These are phyloP conservation scores for Molossus molossus DNA, from an alignment of 2,797 vertebrate genomes.

Conservation along the genomic window DNA sequence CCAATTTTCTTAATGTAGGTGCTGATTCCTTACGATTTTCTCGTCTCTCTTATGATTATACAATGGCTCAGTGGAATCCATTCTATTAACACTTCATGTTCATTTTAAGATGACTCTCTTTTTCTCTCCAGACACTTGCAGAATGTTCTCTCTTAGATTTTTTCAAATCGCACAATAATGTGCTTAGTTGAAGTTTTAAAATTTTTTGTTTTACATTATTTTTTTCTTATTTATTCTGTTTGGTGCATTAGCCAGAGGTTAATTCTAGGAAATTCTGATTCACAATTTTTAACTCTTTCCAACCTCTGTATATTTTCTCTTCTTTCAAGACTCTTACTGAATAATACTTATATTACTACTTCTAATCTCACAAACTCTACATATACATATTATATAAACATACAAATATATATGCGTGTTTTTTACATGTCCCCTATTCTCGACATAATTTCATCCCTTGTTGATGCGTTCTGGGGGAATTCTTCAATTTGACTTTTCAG, in stretches of 20 bases:
- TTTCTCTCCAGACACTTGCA: background rate
- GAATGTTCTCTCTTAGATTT: background rate
- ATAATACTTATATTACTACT: background rate
- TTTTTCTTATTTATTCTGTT: background rate
- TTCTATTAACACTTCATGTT: conserved; percentile 92
- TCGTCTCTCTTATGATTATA: conserved; percentile 95
- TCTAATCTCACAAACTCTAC: background rate
- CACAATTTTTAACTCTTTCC: background rate
- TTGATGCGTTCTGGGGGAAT: background rate
- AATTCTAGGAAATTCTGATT: conserved; percentile 8
- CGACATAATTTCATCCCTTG: background rate
- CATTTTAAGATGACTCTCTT: background rate
- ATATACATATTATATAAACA: background rate
- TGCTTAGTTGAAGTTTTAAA: background rate
- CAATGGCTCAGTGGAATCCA: conserved; percentile 96
- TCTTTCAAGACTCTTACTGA: background rate
- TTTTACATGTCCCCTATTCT: background rate
- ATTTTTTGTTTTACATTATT: background rate
- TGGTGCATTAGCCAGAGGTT: background rate
- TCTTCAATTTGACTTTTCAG: background rate
- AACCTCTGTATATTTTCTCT: background rate
- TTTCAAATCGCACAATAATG: background rate
- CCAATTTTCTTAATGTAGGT: conserved; percentile 95
- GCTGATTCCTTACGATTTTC: conserved; percentile 96
- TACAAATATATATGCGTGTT: background rate